Evolutionary conservation across 37 sponge, comb jelly and placozoan genomes (phyloP).

Genomic region (Chondrilla cf. caribensis): DNA sequence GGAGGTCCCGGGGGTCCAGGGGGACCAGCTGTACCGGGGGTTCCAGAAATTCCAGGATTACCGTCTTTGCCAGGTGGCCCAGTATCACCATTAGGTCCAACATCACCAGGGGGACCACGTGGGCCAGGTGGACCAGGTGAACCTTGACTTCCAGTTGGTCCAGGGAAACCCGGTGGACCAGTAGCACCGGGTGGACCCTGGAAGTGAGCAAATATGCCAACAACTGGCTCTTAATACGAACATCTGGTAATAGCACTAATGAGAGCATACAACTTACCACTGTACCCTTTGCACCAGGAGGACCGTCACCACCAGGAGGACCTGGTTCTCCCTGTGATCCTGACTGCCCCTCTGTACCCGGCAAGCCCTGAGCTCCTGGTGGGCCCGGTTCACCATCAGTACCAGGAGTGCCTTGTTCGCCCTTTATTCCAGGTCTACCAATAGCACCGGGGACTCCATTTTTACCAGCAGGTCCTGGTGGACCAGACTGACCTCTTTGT

Average conservation of each 20-base stretch:
- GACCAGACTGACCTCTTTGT: slow-evolving; percentile 17
- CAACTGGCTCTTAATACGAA: too few species aligned
- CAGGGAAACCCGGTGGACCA: slow-evolving; percentile 39
- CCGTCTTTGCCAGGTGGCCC: slow-evolving; percentile 28
- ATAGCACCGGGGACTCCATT: slow-evolving; percentile 18
- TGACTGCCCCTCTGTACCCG: neutral
- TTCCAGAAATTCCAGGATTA: neutral
- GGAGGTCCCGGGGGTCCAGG: slow-evolving; percentile 28
- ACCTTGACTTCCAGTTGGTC: slow-evolving; percentile 58
- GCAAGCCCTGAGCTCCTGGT: neutral
- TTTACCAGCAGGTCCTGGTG: slow-evolving; percentile 20
- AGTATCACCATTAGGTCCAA: slow-evolving; percentile 19
- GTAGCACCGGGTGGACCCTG: slow-evolving; percentile 6
- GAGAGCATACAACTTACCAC: neutral
- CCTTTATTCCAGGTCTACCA: slow-evolving; percentile 16
- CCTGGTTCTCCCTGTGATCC: slow-evolving; percentile 8
- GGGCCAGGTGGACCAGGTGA: slow-evolving; percentile 43
- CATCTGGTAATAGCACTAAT: too few species aligned
- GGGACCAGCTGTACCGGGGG: slow-evolving; percentile 42
- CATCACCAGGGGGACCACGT: slow-evolving; percentile 29
- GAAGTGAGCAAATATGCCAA: neutral
- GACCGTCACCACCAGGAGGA: neutral
- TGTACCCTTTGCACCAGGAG: neutral
- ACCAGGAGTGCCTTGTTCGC: neutral
- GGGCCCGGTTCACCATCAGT: neutral